Base-by-base conservation (phyloP, 2,888 invertebrate species). In the Sinohyriopsis cumingii region DNA sequence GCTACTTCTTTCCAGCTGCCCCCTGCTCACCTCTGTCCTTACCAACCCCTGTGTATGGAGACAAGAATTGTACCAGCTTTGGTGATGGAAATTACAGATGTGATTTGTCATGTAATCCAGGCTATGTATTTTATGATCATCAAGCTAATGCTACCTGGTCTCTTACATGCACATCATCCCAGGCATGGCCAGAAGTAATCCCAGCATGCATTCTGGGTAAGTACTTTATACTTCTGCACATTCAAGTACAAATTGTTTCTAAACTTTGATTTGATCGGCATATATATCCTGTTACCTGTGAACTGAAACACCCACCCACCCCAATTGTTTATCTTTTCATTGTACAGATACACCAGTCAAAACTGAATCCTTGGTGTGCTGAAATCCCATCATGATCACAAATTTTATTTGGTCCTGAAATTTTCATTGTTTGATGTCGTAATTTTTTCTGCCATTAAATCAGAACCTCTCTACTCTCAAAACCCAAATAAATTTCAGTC, bases 151-250 rank as follows among this genome's bases (percentile, higher is more conserved):
- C 22, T 9, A 33, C 59, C 18, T 74, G 65, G 25, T 67, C 69
- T 12, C 59, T 81, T 18, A 72, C 62, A 3, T 81, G 77, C 59
- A 67, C 59, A 62, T 65, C 71, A 64, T 68, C 65, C 28, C 25
- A 20, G n/a, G 15, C 55, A 12, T 81, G 81, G 81, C 22, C 56
- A 28, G 55, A 59, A 24, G 33, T 66, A 0, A 68, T 76, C 12
- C 73, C 81, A 53, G 69, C 76, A 12, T 78, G 78, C 69, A 71
- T 78, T 55, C 19, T 24, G 59, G 76, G 81, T 80, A 72, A 63
- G 59, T 20, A 55, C n/a, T 54, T 45, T 60, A 25, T 60, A 60
- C 19, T 22, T 60, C 12, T 18, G 59, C n/a, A 33, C 28, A 56
- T 20, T 56, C 20, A 53, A 59, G 18, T 25, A 5, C 9, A 59